Conservation (phyloP, 2,888 invertebrate species). For the Ramazzottius varieornatus region DNA sequence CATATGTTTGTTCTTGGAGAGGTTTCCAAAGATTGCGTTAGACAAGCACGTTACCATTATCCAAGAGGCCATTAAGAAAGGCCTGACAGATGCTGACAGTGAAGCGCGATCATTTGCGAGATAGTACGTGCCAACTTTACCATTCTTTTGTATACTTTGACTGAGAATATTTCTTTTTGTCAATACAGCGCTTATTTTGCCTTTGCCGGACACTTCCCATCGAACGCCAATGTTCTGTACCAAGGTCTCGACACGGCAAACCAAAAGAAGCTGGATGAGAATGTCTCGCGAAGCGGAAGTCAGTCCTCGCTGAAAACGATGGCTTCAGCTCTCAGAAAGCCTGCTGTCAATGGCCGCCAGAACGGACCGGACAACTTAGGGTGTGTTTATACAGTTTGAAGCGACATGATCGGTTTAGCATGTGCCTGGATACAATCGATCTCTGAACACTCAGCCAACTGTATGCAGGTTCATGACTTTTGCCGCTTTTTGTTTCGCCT, state of each 20-base stretch:
- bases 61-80: constrained; percentile 22
- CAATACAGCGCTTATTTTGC: constrained; percentile 19
- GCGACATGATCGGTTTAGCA: no score
- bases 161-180: neutral
- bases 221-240: constrained; percentile 20
- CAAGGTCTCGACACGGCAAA: constrained; percentile 22
- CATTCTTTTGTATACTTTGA: no score
- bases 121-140: constrained; percentile 17
- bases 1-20: constrained; percentile 19
- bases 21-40: constrained; percentile 22
- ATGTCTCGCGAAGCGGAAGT: constrained; percentile 14
- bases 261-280: constrained; percentile 22
- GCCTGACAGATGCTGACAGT: constrained; percentile 25
- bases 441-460: no score
- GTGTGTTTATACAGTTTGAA: neutral
- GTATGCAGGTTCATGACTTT: neutral
- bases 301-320: neutral
- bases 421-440: no score
- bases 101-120: constrained; percentile 24
- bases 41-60: constrained; percentile 23
- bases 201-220: constrained; percentile 22
- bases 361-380: no score
- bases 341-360: no score
- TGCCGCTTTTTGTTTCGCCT: no score
- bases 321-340: no score